phyloP scores from a whole-genome alignment of 2,113 vertebrate species.

The Philantomba maxwellii region DNA sequence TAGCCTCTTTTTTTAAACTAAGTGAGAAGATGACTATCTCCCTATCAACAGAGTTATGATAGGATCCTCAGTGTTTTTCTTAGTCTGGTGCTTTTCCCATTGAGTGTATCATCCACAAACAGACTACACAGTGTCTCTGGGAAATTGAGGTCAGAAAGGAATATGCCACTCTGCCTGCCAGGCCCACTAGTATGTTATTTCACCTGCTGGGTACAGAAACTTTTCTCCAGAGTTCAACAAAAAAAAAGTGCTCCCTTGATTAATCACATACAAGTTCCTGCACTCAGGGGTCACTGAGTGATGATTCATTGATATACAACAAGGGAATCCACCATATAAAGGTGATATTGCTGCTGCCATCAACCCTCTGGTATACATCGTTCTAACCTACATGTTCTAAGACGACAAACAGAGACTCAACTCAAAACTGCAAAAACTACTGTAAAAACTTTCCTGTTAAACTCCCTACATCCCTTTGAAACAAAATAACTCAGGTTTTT shows the following conservation, averaged over 20 bases:
- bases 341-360: neutral
- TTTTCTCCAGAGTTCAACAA: slow-evolving; percentile 34
- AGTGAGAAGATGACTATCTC: neutral
- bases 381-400: slow-evolving; percentile 26
- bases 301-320: neutral
- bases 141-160: slow-evolving; percentile 65
- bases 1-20: neutral
- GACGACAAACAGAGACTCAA: neutral
- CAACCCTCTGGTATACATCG: neutral
- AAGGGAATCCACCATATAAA: slow-evolving; percentile 23
- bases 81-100: slow-evolving; percentile 3
- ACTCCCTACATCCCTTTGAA: neutral
- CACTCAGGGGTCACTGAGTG: neutral
- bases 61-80: slow-evolving; percentile 28
- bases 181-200: slow-evolving; percentile 51
- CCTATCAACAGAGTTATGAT: neutral
- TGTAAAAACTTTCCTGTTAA: neutral
- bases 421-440: neutral
- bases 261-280: slow-evolving; percentile 19
- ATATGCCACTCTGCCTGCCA: slow-evolving; percentile 18
- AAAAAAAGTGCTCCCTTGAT: slow-evolving; percentile 49
- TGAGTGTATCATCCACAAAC: slow-evolving; percentile 22
- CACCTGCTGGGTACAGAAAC: slow-evolving; percentile 57
- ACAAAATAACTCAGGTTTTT: neutral
- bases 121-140: slow-evolving; percentile 42